Conservation (phyloP, 2,797 vertebrate genomes). For the Takifugu ocellatus region DNA sequence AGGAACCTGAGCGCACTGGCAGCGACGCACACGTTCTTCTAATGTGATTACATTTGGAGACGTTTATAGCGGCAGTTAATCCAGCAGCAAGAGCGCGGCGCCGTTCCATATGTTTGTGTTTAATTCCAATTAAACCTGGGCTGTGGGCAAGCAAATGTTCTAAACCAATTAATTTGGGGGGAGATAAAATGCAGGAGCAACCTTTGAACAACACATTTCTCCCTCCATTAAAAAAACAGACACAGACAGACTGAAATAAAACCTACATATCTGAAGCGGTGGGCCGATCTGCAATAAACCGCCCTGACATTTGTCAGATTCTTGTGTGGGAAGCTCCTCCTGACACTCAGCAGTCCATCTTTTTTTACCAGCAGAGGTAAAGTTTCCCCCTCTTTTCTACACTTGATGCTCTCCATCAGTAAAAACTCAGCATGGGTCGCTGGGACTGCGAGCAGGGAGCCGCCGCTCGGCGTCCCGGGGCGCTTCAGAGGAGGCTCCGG, state of each 20-base stretch:
- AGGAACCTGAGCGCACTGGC: not conserved
- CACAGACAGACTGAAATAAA: constrained; percentile 34
- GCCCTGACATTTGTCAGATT: constrained; percentile 40
- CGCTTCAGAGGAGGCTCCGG: not conserved
- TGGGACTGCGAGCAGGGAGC: constrained; percentile 2
- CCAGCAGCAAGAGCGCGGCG: constrained; percentile 51
- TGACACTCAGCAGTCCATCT: constrained; percentile 31
- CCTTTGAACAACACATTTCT: constrained; percentile 56
- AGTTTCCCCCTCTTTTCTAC: constrained; percentile 2
- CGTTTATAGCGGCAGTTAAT: constrained; percentile 67
- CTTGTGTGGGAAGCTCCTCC: constrained; percentile 35
- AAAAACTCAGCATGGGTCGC: constrained; percentile 11
- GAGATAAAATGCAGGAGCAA: constrained; percentile 55
- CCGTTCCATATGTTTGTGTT: constrained; percentile 59
- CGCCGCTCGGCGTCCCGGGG: not conserved
- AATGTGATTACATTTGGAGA: constrained; percentile 58
- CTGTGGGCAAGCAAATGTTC: constrained; percentile 67
- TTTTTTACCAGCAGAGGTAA: constrained; percentile 17
- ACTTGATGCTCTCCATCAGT: constrained; percentile 14
- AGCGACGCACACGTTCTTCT: constrained; percentile 33
- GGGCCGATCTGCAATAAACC: constrained; percentile 23
- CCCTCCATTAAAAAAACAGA: constrained; percentile 15
- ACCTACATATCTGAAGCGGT: constrained; percentile 33
- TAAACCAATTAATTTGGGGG: constrained; percentile 64
- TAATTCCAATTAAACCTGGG: constrained; percentile 67